Base-by-base conservation (phyloP, 2,888 invertebrate species). In the Parelbella ahira region DNA sequence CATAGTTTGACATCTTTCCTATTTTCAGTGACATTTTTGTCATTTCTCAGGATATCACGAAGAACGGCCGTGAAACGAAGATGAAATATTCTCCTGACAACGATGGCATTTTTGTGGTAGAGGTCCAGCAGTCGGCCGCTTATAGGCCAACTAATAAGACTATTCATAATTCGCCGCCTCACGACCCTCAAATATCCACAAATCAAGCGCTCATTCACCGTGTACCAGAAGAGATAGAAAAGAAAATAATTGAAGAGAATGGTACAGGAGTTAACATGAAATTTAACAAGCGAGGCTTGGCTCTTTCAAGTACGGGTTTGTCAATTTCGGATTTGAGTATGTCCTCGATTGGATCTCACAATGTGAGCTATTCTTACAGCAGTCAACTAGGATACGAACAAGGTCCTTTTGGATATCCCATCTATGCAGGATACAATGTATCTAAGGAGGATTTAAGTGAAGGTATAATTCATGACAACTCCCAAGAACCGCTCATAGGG, bases 281-380 rank as follows among this genome's bases (percentile, higher is more conserved):
- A 49, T 75, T 69, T 15, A 73, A 75, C 4, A 72, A 63, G 44
- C 89, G 80, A 70, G 78, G 88, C 2, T 64, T 90, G 36, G 89
- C 90, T 0, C 74, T 90, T 37, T 89, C 90, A 10, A 92, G 91
- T 60, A 94, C 94, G 0, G 96, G 96, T 0, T 88, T 96, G 1
- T 93, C 94, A 2, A 94, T 94, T 62, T 95, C 95, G 2, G 94
- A 94, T 63, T 86, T 93, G 0, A 94, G 94, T 61, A 89, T 93
- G 62, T 91, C 92, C 7, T 94, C 94, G 13, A 88, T 89, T 29
- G 91, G 91, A 6, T 91, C 91, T 19, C 91, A 92, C 41, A 93
- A 93, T 67, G 92, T 91, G 6, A 93, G 92, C 47, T 93, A 95
- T 68, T 90, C 92, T 28, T 95, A 95, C 65, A 93, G 94, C 39